These are phyloP conservation scores for Neodon shergylaensis DNA, from an alignment of 2,113 vertebrate genomes.

Conservation along the genomic window DNA sequence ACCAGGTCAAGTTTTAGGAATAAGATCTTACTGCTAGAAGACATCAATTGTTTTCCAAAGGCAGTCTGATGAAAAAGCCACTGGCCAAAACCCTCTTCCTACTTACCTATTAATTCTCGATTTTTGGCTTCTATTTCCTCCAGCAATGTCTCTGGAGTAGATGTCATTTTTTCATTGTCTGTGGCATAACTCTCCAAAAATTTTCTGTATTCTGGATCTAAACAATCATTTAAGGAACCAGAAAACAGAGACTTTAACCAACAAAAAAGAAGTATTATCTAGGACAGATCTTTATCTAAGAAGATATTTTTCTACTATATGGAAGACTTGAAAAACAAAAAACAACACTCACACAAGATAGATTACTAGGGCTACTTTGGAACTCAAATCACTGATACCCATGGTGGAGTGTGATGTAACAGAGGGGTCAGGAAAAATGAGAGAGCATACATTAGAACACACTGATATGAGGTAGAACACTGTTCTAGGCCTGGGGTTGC, in stretches of 20 bases:
- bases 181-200: conserved; percentile 96
- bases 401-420: background rate
- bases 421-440: conserved; percentile 18
- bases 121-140: conserved; percentile 98
- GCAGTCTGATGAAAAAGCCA: conserved; percentile 42
- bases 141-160: conserved; percentile 96
- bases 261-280: conserved; percentile 49
- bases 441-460: background rate
- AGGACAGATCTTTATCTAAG: conserved; percentile 38
- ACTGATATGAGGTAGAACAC: background rate
- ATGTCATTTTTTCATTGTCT: conserved; percentile 96
- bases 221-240: conserved; percentile 58
- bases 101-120: conserved; percentile 96
- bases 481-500: background rate
- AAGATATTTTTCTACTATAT: conserved; percentile 53
- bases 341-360: conserved; percentile 17
- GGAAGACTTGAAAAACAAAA: conserved; percentile 27
- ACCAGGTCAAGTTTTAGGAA: conserved; percentile 23
- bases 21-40: conserved; percentile 20
- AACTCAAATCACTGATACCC: background rate
- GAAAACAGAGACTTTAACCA: conserved; percentile 62
- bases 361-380: background rate
- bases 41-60: conserved; percentile 55
- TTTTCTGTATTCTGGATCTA: conserved; percentile 97
- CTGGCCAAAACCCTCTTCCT: conserved; percentile 23